Evolutionary conservation across 2,113 vertebrate species (phyloP).

Genomic region (Oryzias melastigma): DNA sequence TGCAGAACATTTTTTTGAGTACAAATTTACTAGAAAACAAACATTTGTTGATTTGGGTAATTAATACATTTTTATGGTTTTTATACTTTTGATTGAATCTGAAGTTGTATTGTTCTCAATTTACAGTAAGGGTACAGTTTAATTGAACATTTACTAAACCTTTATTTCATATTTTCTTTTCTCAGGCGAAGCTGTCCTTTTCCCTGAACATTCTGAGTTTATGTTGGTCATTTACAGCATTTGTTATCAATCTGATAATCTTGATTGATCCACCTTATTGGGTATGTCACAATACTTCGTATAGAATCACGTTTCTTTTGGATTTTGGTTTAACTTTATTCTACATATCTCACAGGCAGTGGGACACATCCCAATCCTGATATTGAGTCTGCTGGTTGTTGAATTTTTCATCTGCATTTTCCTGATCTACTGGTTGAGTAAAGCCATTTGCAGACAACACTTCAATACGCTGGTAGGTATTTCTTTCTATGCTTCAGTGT

Average conservation of each 20-base stretch:
- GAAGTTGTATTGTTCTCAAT: too few relatives aligned
- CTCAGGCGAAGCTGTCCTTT: conserved; percentile 71
- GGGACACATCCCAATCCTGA: too few relatives aligned
- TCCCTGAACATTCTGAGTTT: conserved; percentile 72
- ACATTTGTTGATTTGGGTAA: too few relatives aligned
- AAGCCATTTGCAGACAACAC: conserved; percentile 70
- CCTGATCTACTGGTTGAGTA: conserved; percentile 73
- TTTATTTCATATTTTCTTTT: not conserved
- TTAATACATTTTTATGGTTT: too few relatives aligned
- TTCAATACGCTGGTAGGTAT: conserved; percentile 73
- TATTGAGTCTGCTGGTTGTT: conserved; percentile 30
- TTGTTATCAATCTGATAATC: not conserved
- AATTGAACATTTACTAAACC: too few relatives aligned
- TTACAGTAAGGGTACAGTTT: too few relatives aligned
- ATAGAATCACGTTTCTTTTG: too few relatives aligned
- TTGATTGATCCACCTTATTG: too few relatives aligned
- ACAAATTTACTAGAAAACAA: not conserved
- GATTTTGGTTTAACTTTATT: not conserved
- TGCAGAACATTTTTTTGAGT: not conserved
- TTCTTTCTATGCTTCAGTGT: not conserved
- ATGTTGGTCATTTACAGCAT: conserved; percentile 46
- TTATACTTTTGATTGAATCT: too few relatives aligned
- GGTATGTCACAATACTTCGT: too few relatives aligned
- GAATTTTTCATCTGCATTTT: conserved; percentile 51
- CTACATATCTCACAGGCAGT: not conserved